Evolutionary conservation across 2,888 invertebrate genomes (phyloP), one percentile per base, ranked within the genome.

Genomic region (Heliconius aoede): DNA sequence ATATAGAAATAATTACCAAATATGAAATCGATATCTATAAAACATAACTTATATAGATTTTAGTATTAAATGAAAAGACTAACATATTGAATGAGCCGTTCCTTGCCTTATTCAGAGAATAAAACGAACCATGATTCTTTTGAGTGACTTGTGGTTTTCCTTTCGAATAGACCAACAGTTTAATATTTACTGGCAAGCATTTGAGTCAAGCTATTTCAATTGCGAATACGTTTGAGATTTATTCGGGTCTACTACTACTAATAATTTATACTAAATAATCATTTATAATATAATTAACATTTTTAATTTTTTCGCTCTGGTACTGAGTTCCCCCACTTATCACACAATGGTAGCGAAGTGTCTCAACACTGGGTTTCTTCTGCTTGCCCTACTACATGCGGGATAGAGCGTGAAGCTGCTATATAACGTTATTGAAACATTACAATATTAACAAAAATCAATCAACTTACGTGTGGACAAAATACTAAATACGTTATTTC

Each of bases 71-170:
- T 69, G 30, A 30, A 51, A 51, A 69, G 51, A 51, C 28, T 28
- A 51, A 51, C 30, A 51, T 30, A 30, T 68, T 58, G 36, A 72
- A 60, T 26, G 26, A 72, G 18, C 18, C 26, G 1, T 40, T 72
- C n/a, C 46, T 74, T 74, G 60, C 74, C 65, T 58, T 67, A 67
- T 36, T 67, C 73, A 65, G 67, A 24, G 64, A 65, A 74, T 74
- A 30, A 65, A 74, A 18, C 73, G 64, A 74, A 74, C 73, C 67
- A 74, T 74, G 30, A 69, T 32, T 51, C 21, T 26, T 74, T 74
- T 65, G 64, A 51, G 72, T 77, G 77, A 75, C 62, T 78, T 69
- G 75, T 75, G 62, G 64, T 79, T 76, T 76, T 77, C 76, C 78
- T 80, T 78, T 75, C 76, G 69, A 79, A 74, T 55, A 28, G 46